Evolutionary conservation across 2,113 vertebrate species (phyloP), one percentile per base, ranked within the genome.

Genomic region (Hystrix cristata): DNA sequence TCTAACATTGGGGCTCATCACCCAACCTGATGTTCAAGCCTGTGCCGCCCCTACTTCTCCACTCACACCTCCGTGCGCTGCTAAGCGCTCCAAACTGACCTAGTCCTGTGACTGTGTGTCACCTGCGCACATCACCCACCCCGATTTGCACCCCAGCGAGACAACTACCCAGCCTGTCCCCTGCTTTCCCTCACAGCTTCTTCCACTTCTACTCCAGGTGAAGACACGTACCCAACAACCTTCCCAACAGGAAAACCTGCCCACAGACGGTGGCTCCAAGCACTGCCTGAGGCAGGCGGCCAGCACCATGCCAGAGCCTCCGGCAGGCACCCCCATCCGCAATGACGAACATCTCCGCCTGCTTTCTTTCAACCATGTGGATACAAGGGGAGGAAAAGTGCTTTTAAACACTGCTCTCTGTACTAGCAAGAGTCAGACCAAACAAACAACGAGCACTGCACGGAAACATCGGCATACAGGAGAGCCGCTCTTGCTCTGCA

Each of bases 71-170:
- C 7, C 10, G 15, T 18, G 79, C 7, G 19, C 71, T 2, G 25
- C 0, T 11, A 38, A 31, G 3, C 1, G 12, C 55, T 46, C 62
- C n/a, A 31, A 18, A 3, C 46, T 31, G 64, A 46, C 80, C 72
- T 21, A 15, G 18, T 31, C 65, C 65, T 21, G 18, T 46, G 48
- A 18, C 43, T 21, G 27, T 1, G 27, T 7, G 7, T 8, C 53
- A 18, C 5, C 15, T 19, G n/a, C 3, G 18, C 4, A 7, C 0
- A 1, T 5, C 7, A 1, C 53, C 53, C 16, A 10, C 12, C 9
- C 27, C 12, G 0, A 15, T 53, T 25, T 84, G 5, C 38, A 46
- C 18, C 38, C 71, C n/a, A 0, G 34, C 18, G 0, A 53, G 34
- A 55, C 0, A 84, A 31, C 87, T n/a, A 8, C 64, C 9, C 25